phyloP scores from a whole-genome alignment of 1,140 invertebrate genomes.

The Thrips palmi region DNA sequence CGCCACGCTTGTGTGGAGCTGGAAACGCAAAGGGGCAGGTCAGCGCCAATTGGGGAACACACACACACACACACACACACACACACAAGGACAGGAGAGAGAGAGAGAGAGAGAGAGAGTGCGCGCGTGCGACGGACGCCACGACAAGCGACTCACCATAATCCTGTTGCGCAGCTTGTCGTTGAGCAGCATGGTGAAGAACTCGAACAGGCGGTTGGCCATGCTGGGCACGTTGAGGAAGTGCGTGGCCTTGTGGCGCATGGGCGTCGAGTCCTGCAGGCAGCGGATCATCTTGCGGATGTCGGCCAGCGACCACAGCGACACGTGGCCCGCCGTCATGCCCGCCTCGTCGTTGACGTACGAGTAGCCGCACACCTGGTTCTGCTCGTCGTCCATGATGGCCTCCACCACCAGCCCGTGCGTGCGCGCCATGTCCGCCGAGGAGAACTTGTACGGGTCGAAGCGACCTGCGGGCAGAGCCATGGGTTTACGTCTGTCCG shows the following conservation, averaged over 20 bases:
- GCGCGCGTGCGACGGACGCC: background rate
- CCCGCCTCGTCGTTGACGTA: constrained; percentile 71
- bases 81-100: too few relatives aligned
- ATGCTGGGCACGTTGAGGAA: constrained; percentile 63
- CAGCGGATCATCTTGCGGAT: constrained; percentile 57
- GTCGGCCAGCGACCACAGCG: constrained; percentile 60
- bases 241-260: constrained; percentile 69
- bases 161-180: constrained; percentile 62
- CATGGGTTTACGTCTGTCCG: constrained; percentile 4
- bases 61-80: too few relatives aligned
- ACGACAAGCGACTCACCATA: constrained; percentile 31
- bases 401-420: constrained; percentile 58
- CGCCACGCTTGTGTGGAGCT: constrained; percentile 52
- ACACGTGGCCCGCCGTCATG: constrained; percentile 61
- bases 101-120: background rate
- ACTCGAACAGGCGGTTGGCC: constrained; percentile 58
- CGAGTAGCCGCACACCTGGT: constrained; percentile 48
- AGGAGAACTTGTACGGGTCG: constrained; percentile 53
- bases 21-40: constrained; percentile 13
- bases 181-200: constrained; percentile 53
- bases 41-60: too few relatives aligned
- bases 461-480: constrained; percentile 46
- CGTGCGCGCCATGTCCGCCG: constrained; percentile 52
- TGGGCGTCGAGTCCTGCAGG: constrained; percentile 69
- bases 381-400: constrained; percentile 60